phyloP scores from a whole-genome alignment of 2,888 invertebrate species.

The Ornithoptera priamus region DNA sequence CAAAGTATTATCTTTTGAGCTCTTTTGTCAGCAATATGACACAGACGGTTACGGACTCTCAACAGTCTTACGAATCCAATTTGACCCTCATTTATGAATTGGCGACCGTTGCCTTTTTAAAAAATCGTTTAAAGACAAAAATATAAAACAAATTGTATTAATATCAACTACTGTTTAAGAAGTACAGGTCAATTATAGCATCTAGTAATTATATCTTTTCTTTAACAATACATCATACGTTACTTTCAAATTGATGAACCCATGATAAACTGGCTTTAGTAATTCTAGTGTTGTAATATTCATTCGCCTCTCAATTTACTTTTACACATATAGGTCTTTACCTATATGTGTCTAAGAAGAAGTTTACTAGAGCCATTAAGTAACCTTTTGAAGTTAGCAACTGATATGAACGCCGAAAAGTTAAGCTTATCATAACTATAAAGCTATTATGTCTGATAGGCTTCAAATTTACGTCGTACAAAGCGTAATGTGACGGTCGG shows the following conservation, averaged over 20 bases:
- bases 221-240: no score
- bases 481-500: conserved; percentile 34
- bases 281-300: no score
- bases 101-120: background rate
- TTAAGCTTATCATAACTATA: conserved; percentile 9
- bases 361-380: background rate
- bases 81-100: conserved; percentile 39
- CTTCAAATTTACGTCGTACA: conserved; percentile 28
- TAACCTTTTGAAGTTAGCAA: background rate
- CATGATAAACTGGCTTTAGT: no score
- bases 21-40: conserved; percentile 61
- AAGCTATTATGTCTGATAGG: conserved; percentile 29
- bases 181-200: no score
- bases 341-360: no score
- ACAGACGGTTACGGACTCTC: conserved; percentile 48
- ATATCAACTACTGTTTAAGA: no score
- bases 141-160: no score
- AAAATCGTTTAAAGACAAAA: no score
- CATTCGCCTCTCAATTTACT: no score
- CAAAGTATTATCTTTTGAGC: conserved; percentile 49
- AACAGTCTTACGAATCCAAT: conserved; percentile 52
- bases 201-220: no score
- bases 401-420: background rate
- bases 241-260: no score
- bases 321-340: no score